Evolutionary conservation across 2,797 vertebrate genomes (phyloP), one percentile per base, ranked within the genome.

Genomic region (Enteromius treurensis): DNA sequence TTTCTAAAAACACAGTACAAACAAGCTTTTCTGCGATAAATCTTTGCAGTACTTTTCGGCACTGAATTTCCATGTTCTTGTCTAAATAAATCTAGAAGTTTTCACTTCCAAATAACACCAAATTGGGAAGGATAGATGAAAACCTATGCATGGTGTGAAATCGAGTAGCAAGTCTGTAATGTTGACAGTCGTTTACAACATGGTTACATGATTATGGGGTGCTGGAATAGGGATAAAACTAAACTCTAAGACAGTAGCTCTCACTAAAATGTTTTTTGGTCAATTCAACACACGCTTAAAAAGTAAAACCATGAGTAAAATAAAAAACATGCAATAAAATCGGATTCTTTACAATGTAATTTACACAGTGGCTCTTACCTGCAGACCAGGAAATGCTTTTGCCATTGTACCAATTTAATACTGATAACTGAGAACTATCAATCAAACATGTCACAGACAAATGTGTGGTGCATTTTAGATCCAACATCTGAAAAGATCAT

Each of bases 391-490:
- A 68, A 51, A 79, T 67, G 77, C 77, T 79, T 79, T 45, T 62
- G 60, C 42, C 64, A 79, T 14, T 53, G 58, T 23, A 79, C 62
- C 62, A 79, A 40, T 51, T 67, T 23, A 55, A 51, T 40, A 68
- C 77, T 53, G 47, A 58, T 64, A 64, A 77, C 40, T 47, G 40
- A 77, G 76, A 77, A 64, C 64, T 21, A 77, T 64, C 58, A 77
- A 77, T 77, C 55, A 77, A 77, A 40, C 76, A 64, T 29, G 17
- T 45, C 40, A 77, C 37, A 77, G 40, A 58, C 13, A 76, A 94
- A 94, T 94, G 92, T 95, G 91, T 91, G 90, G 92, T 88, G 93
- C 58, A 77, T 64, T 62, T 64, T 17, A 62, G 45, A 77, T 42
- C n/a, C 74, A 77, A 64, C 58, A 47, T 45, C 58, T 77, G 40